These are phyloP conservation scores for Sminthurides bifidus DNA, from an alignment of 1,140 invertebrate species.

Conservation along the genomic window DNA sequence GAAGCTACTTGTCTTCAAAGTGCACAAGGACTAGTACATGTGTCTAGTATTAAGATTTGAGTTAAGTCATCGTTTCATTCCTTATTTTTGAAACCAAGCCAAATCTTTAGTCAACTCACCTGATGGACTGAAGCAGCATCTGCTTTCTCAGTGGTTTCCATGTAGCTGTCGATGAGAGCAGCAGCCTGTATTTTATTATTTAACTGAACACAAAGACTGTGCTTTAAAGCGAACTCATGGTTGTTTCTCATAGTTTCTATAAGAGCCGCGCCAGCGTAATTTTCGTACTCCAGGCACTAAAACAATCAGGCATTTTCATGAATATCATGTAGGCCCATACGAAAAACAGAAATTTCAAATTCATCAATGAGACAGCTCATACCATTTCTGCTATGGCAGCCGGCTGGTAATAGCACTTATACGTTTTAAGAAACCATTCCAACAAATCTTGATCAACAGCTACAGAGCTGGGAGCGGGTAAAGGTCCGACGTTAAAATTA, in stretches of 20 bases:
- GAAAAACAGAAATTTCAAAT: not conserved
- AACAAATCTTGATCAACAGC: constrained; percentile 22
- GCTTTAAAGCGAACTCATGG: constrained; percentile 23
- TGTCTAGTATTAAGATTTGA: not conserved
- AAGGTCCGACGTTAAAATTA: not conserved
- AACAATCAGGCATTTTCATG: not conserved
- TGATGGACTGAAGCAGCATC: constrained; percentile 17
- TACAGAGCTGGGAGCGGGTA: constrained; percentile 8
- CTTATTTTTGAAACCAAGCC: not conserved
- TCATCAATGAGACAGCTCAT: not conserved
- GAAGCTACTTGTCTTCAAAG: not conserved
- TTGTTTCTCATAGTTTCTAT: constrained; percentile 26
- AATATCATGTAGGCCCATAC: not conserved
- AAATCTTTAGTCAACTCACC: no score
- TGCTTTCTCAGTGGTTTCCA: constrained; percentile 5
- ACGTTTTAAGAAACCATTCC: constrained; percentile 26
- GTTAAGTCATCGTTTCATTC: no score
- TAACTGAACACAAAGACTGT: constrained; percentile 10
- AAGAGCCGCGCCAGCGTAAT: constrained; percentile 18
- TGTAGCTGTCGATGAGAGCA: constrained; percentile 12
- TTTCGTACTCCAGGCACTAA: constrained; percentile 22
- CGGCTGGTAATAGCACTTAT: constrained; percentile 18
- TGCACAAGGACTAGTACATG: not conserved
- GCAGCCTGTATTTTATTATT: constrained; percentile 6
- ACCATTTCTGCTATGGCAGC: constrained; percentile 13